Evolutionary conservation across 2,113 vertebrate species (phyloP).

Genomic region (Oriolus oriolus): DNA sequence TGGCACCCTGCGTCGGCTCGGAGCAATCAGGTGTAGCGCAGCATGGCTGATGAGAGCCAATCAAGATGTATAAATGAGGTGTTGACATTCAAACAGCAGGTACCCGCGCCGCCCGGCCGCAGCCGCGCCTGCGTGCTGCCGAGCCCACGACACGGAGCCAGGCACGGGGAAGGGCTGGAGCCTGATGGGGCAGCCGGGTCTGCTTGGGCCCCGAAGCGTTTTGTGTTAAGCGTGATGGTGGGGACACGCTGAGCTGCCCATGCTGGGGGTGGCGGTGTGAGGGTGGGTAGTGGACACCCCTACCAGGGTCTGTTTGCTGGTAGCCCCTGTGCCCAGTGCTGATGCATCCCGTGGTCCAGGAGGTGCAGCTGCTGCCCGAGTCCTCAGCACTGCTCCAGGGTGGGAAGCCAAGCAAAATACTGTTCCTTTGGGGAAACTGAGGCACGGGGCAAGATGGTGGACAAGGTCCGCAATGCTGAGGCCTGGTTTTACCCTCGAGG

Average conservation of each 20-base stretch:
- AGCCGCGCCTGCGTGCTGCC: neutral
- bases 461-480: fast-evolving
- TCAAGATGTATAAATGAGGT: slow-evolving; percentile 64
- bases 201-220: fast-evolving
- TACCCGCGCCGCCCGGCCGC: neutral
- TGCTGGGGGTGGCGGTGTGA: fast-evolving
- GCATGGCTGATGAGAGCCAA: slow-evolving; percentile 63
- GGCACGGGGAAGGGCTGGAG: neutral
- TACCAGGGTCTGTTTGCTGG: too few species aligned
- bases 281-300: neutral
- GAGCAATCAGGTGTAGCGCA: slow-evolving; percentile 46
- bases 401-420: neutral
- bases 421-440: neutral
- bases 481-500: neutral
- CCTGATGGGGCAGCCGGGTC: fast-evolving
- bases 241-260: fast-evolving
- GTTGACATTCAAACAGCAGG: slow-evolving; percentile 58
- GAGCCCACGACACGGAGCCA: neutral
- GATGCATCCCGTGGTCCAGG: fast-evolving
- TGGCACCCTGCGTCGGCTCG: slow-evolving; percentile 35
- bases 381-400: fast-evolving
- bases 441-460: neutral
- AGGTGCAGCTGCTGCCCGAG: neutral
- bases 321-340: fast-evolving
- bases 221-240: fast-evolving